A percentile compares a stretch with the other conserved stretches of the same genome.
Evolutionary conservation across 2,797 vertebrate species (phyloP).

Genomic region (Distichodus sexfasciatus): DNA sequence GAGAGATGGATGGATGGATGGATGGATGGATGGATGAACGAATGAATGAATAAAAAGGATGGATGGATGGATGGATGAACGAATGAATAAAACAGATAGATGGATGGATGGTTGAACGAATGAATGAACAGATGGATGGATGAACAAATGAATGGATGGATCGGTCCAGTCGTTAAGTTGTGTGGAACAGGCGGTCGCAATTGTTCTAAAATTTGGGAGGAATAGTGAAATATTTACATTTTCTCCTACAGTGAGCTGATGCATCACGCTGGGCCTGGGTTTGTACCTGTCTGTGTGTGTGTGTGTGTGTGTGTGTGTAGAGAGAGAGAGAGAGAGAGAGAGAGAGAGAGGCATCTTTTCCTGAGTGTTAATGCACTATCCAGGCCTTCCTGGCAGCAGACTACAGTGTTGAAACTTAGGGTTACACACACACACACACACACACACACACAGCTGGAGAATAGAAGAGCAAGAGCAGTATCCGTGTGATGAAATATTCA

Average conservation of each 20-base stretch:
- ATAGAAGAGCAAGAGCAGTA: slow-evolving; percentile 63
- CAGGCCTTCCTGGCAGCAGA: slow-evolving; percentile 37
- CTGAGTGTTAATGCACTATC: slow-evolving; percentile 37
- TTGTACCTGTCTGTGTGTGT: slow-evolving; percentile 22
- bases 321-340: slow-evolving; percentile 49
- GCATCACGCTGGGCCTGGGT: slow-evolving; percentile 34
- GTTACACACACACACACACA: slow-evolving; percentile 20
- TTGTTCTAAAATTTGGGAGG: slow-evolving; percentile 29
- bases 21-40: no score
- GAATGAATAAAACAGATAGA: no score
- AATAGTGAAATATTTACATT: slow-evolving; percentile 48
- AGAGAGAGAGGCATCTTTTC: slow-evolving; percentile 36
- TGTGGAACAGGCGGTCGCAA: slow-evolving; percentile 27
- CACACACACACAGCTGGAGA: slow-evolving; percentile 13
- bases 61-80: no score
- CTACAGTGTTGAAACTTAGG: slow-evolving; percentile 40
- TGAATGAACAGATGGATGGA: no score
- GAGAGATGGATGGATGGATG: no score
- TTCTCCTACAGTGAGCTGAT: slow-evolving; percentile 34
- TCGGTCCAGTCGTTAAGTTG: no score
- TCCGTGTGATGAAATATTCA: slow-evolving; percentile 76
- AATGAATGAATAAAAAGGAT: no score
- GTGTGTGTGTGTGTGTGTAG: slow-evolving; percentile 43
- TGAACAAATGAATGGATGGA: no score
- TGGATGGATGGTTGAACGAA: no score